These are phyloP conservation scores for Stigmatopora argus DNA, from an alignment of 2,113 vertebrate genomes.

Conservation along the genomic window DNA sequence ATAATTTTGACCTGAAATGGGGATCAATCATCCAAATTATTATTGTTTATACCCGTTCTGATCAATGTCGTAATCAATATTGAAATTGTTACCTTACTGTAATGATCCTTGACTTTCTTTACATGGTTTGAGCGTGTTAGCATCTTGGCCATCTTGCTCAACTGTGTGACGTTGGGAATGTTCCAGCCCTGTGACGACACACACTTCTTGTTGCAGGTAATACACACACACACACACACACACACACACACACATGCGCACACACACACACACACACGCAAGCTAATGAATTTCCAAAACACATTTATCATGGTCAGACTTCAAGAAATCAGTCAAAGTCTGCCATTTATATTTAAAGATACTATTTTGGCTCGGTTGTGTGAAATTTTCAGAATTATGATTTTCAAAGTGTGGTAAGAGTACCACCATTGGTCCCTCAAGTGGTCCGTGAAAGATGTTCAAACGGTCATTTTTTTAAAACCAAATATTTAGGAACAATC, in stretches of 20 bases:
- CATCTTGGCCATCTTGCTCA: slow-evolving; percentile 95
- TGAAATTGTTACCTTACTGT: slow-evolving; percentile 46
- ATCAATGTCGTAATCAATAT: slow-evolving; percentile 18
- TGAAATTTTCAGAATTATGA: too few relatives aligned
- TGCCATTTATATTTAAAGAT: too few relatives aligned
- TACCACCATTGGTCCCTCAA: too few relatives aligned
- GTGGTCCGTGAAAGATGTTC: too few relatives aligned
- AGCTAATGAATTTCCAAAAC: background rate
- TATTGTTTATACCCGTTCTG: background rate
- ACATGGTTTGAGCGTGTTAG: slow-evolving; percentile 96
- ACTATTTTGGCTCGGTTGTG: too few relatives aligned
- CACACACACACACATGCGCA: slow-evolving; percentile 17
- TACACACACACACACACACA: slow-evolving; percentile 13
- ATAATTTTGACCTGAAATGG: background rate
- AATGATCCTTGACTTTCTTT: slow-evolving; percentile 75
- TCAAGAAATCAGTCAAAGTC: too few relatives aligned
- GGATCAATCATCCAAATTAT: background rate
- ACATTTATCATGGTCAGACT: background rate
- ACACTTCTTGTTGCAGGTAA: slow-evolving; percentile 70
- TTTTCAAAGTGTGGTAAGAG: too few relatives aligned
- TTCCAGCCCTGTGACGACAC: slow-evolving; percentile 94
- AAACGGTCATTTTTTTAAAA: too few relatives aligned
- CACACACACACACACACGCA: slow-evolving; percentile 20
- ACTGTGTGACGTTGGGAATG: slow-evolving; percentile 96
- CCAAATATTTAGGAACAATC: too few relatives aligned